A percentile compares a stretch with the other conserved stretches of the same genome.
Conservation (phyloP, 2,113 vertebrate genomes). For the Tragulus kanchil region DNA sequence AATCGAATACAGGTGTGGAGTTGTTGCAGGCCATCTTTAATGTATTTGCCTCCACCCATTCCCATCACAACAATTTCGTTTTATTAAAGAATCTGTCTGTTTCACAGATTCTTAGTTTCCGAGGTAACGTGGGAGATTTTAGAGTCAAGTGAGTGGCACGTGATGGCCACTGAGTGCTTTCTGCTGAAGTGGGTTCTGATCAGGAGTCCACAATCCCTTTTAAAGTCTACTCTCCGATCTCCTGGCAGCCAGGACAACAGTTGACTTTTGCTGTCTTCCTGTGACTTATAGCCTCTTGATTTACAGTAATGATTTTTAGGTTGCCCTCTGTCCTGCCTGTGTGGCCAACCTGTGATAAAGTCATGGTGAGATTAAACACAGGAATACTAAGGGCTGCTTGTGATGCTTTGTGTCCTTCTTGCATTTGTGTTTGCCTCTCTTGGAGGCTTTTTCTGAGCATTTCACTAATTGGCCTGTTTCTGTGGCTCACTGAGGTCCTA, state of each 20-base stretch:
- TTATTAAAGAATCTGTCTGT: constrained; percentile 62
- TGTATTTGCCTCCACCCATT: constrained; percentile 59
- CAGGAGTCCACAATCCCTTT: neutral
- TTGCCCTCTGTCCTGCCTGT: neutral
- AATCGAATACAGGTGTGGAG: constrained; percentile 65
- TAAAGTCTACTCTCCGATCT: neutral
- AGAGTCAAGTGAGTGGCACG: constrained; percentile 20
- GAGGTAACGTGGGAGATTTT: constrained; percentile 52
- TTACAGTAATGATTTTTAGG: neutral
- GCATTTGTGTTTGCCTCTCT: constrained; percentile 3
- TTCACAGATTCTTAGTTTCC: constrained; percentile 57
- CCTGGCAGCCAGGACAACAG: neutral
- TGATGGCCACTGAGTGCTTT: constrained; percentile 26
- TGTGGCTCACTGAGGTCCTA: neutral
- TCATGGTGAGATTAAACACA: neutral
- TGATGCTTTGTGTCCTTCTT: neutral
- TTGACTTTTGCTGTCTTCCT: neutral
- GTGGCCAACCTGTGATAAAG: neutral
- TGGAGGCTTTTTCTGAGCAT: neutral
- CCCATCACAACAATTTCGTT: constrained; percentile 56
- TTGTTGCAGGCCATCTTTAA: constrained; percentile 28
- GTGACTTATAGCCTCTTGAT: neutral
- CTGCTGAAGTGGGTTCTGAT: constrained; percentile 15
- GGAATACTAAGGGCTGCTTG: neutral
- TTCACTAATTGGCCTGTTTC: neutral